These are phyloP conservation scores for Caenorhabditis remanei DNA, from an alignment of 1,140 invertebrate genomes.

Conservation along the genomic window DNA sequence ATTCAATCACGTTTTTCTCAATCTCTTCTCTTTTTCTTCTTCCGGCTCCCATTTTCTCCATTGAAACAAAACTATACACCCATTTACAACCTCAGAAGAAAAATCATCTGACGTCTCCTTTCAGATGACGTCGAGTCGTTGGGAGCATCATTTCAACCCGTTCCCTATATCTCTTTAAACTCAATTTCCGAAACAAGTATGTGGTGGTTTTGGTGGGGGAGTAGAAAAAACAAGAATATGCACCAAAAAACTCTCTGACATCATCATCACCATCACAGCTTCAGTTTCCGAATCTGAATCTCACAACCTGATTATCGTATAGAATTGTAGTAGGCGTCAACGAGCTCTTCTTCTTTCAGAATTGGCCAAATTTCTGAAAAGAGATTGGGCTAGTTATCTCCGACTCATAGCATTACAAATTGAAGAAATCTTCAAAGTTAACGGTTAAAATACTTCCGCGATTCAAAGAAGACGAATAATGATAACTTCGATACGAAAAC, in stretches of 20 bases:
- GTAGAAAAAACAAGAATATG: neutral
- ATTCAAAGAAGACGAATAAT: too few species aligned
- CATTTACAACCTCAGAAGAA: neutral
- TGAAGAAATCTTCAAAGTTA: too few species aligned
- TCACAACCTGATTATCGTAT: too few species aligned
- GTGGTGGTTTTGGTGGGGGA: neutral
- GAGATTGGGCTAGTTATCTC: neutral
- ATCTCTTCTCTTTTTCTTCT: neutral
- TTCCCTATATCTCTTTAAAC: constrained; percentile 1
- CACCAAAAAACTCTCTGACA: neutral
- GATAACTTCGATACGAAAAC: too few species aligned
- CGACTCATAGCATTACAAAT: too few species aligned
- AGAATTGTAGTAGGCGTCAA: too few species aligned
- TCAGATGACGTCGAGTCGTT: neutral
- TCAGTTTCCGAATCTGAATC: too few species aligned
- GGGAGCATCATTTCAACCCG: neutral
- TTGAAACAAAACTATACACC: neutral
- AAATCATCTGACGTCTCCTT: constrained; percentile 8
- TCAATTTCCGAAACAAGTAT: constrained; percentile 3
- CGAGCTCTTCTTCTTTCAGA: neutral
- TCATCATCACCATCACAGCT: neutral
- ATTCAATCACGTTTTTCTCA: constrained; percentile 17
- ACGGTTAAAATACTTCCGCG: too few species aligned
- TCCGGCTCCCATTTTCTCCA: neutral
- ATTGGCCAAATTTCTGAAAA: neutral